These are phyloP conservation scores for Frankliniella intonsa DNA, from an alignment of 2,888 invertebrate species.

Conservation along the genomic window DNA sequence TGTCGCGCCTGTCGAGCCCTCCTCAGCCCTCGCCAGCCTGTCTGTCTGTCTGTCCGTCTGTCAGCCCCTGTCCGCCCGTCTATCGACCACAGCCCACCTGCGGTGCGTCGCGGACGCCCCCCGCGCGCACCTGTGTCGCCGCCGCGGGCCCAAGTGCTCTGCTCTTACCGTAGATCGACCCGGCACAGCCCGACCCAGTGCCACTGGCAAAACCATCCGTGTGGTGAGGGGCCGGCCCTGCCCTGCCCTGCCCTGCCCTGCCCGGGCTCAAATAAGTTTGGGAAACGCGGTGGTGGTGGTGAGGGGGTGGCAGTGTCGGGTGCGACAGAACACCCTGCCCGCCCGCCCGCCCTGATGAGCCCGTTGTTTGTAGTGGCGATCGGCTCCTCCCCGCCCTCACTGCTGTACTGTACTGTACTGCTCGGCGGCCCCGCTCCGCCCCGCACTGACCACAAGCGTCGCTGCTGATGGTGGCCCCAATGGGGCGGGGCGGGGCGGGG, in stretches of 20 bases:
- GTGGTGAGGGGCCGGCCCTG: background rate
- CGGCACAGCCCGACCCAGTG: too few species aligned
- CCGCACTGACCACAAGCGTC: background rate
- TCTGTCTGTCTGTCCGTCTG: too few species aligned
- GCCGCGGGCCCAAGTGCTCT: too few species aligned
- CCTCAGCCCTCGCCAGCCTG: too few species aligned
- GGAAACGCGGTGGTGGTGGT: background rate
- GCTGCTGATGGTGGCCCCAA: conserved; percentile 13
- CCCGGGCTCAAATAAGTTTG: background rate
- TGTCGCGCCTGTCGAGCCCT: background rate
- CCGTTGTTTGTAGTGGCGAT: conserved; percentile 26
- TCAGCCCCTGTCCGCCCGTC: too few species aligned
- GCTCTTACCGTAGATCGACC: too few species aligned
- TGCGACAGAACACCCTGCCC: background rate
- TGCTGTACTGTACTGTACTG: too few species aligned
- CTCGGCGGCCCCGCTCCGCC: background rate
- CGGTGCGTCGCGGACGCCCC: too few species aligned
- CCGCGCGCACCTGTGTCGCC: too few species aligned
- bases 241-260: background rate
- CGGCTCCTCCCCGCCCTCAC: background rate
- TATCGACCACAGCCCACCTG: too few species aligned
- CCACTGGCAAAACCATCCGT: background rate
- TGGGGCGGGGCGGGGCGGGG: background rate
- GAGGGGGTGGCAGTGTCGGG: background rate
- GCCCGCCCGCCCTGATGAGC: background rate